Evolutionary conservation across 2,113 vertebrate genomes (phyloP), one percentile per base, ranked within the genome.

Genomic region (Sula dactylatra): DNA sequence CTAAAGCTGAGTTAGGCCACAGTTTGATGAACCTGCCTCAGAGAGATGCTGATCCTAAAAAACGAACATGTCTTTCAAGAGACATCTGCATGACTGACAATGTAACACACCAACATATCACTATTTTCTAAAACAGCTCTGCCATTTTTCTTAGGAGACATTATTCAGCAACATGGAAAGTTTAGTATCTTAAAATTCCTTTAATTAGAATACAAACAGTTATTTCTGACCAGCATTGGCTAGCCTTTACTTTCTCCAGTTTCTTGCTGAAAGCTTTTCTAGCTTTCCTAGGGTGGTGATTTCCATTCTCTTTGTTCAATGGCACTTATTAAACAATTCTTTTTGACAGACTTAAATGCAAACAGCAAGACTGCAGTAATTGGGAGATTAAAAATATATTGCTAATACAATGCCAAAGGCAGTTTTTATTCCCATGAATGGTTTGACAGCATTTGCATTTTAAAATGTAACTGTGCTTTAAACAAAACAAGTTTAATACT

Each of bases 321-420:
- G 90, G 84, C 84, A 84, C 81, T 90, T 95, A 87, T 79, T 91
- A 96, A 95, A 87, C 87, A 82, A 91, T 93, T 94, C 82, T 56
- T 87, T 93, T 80, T 96, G 94, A 95, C 91, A 92, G 61, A 56
- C 90, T 96, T 88, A 90, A 98, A 95, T 78, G 79, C 91, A 97
- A 97, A 78, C 86, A 97, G 92, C 34, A 83, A 94, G 70, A 55
- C 50, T 69, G 45, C 59, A 93, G 89, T 83, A 71, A 95, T 61
- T 49, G 94, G 70, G 93, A 96, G 93, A 95, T 92, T 86, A 91
- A 95, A 94, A 91, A 61, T 94, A 89, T 90, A 96, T 93, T 81
- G 82, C 81, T 95, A 92, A 94, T 82, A 34, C 82, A 80, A 83
- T 52, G 85, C 91, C 77, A 82, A 86, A 82, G 88, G 85, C 27